phyloP scores from a whole-genome alignment of 2,113 vertebrate species.

The Promerops cafer region DNA sequence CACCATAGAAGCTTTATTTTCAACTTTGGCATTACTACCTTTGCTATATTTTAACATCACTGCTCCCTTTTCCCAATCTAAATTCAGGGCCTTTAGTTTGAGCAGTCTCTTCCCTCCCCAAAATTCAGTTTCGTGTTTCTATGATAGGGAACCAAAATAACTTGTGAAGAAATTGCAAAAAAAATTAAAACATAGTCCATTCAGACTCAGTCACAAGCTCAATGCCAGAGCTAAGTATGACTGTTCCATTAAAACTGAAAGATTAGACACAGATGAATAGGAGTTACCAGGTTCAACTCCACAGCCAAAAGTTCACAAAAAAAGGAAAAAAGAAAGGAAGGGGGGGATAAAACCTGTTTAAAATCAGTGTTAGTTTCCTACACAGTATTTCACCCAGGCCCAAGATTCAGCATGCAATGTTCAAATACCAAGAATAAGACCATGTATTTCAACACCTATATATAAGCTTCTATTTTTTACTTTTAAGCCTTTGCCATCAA shows the following conservation, averaged over 20 bases:
- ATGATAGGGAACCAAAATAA: background rate
- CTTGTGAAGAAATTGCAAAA: background rate
- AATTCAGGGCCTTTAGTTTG: background rate
- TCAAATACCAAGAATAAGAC: background rate
- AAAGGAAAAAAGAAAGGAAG: accelerated
- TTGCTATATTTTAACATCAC: background rate
- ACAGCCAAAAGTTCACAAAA: background rate
- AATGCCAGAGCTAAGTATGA: background rate
- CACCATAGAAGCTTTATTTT: background rate
- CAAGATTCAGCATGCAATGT: background rate
- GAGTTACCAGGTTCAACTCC: background rate
- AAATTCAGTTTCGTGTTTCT: background rate
- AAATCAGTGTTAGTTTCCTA: background rate
- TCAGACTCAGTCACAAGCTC: background rate
- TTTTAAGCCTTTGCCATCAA: background rate
- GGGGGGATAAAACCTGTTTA: background rate
- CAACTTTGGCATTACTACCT: background rate
- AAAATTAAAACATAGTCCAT: background rate
- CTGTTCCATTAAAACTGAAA: background rate
- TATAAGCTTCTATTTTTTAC: background rate
- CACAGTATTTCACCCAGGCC: background rate
- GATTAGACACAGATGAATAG: background rate
- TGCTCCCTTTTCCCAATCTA: background rate
- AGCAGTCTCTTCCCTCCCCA: background rate
- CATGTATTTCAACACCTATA: background rate